These are phyloP conservation scores for Meteorus colon DNA, from an alignment of 2,888 invertebrate genomes.

Conservation along the genomic window DNA sequence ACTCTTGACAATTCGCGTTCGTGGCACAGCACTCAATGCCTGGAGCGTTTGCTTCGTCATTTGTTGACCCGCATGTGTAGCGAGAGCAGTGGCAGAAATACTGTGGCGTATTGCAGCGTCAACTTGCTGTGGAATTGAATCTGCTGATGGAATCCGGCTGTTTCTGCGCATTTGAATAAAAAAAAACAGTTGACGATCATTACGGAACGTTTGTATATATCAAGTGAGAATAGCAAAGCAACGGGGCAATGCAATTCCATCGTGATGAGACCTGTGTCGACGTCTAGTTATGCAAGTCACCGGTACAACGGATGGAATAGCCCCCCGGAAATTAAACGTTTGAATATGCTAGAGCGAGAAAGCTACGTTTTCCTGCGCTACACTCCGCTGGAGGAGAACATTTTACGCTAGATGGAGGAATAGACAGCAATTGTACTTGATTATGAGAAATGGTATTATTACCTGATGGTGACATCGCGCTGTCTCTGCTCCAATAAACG, in stretches of 20 bases:
- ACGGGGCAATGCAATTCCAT: slow-evolving; percentile 18
- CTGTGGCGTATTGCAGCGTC: slow-evolving; percentile 73
- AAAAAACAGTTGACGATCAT: slow-evolving; percentile 36
- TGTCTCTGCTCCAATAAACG: slow-evolving; percentile 70
- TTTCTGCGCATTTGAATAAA: slow-evolving; percentile 71
- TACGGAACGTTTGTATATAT: slow-evolving; percentile 24
- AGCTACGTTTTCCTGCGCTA: slow-evolving; percentile 33
- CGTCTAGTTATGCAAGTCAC: slow-evolving; percentile 44
- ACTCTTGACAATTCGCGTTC: slow-evolving; percentile 82
- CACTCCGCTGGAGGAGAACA: slow-evolving; percentile 47
- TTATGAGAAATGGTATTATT: slow-evolving; percentile 41
- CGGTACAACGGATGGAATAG: slow-evolving; percentile 33
- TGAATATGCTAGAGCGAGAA: slow-evolving; percentile 28
- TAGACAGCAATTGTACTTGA: slow-evolving; percentile 25
- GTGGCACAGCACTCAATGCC: slow-evolving; percentile 85
- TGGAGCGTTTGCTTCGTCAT: slow-evolving; percentile 83
- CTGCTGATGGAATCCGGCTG: slow-evolving; percentile 78
- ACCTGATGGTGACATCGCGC: slow-evolving; percentile 69
- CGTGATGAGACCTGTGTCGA: slow-evolving; percentile 15
- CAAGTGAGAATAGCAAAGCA: slow-evolving; percentile 29
- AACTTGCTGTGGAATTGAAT: slow-evolving; percentile 77
- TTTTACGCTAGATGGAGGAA: slow-evolving; percentile 25
- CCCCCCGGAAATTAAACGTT: slow-evolving; percentile 44
- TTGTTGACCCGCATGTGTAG: slow-evolving; percentile 74
- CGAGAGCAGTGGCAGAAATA: slow-evolving; percentile 64